Percentiles rank a stretch among this genome's conserved stretches.
These are phyloP conservation scores for Agrilus planipennis DNA, from an alignment of 1,140 invertebrate species.

Conservation along the genomic window DNA sequence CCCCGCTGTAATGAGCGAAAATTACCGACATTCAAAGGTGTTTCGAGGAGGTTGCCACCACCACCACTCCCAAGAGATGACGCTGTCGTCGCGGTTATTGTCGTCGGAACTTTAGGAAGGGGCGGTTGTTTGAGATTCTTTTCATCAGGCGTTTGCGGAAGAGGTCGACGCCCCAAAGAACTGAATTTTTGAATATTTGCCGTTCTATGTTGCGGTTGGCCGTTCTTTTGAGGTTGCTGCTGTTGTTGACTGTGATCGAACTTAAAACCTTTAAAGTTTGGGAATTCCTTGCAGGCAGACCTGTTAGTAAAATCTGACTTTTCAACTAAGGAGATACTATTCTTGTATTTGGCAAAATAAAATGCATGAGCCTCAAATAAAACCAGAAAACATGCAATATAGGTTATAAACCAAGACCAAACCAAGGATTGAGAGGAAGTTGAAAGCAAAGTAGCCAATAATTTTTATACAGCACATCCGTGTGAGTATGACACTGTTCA, in stretches of 20 bases:
- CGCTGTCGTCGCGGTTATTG: slow-evolving; percentile 18
- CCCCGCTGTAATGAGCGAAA: slow-evolving; percentile 32
- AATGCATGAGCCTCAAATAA: no score
- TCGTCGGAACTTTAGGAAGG: slow-evolving; percentile 29
- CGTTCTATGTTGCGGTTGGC: slow-evolving; percentile 18
- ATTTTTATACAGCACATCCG: no score
- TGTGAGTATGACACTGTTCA: no score
- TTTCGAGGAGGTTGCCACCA: no score
- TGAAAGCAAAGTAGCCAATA: no score
- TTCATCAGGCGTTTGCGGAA: slow-evolving; percentile 33
- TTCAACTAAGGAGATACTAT: no score
- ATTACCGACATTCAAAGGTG: slow-evolving; percentile 30
- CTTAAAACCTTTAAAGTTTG: slow-evolving; percentile 36
- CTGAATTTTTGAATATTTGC: slow-evolving; percentile 32
- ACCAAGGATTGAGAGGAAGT: no score
- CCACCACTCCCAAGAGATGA: no score
- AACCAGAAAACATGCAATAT: no score
- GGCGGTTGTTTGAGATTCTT: slow-evolving; percentile 29
- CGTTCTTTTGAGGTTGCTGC: slow-evolving; percentile 16
- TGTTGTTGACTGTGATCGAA: slow-evolving; percentile 29
- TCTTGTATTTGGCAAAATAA: no score
- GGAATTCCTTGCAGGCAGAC: slow-evolving; percentile 36
- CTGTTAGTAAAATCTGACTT: slow-evolving; percentile 9
- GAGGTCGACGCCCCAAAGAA: slow-evolving; percentile 31
- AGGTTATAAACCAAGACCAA: no score